phyloP scores from a whole-genome alignment of 2,888 invertebrate species.

The Stenodema calcarata region DNA sequence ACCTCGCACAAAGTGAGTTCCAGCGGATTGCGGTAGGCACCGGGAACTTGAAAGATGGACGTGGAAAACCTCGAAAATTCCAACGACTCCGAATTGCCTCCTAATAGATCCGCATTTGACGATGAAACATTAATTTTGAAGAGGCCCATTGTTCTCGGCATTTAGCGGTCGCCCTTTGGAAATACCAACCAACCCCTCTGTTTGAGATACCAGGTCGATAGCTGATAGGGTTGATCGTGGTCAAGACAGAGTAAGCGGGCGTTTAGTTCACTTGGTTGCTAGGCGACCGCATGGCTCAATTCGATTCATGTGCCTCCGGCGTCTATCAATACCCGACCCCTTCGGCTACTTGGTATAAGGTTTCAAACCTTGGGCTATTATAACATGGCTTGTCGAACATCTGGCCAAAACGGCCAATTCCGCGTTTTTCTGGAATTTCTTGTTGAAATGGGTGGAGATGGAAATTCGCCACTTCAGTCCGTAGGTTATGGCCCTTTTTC shows the following conservation, averaged over 20 bases:
- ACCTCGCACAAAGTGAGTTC: too few species aligned
- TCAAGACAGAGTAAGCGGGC: conserved; percentile 44
- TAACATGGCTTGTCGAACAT: neutral
- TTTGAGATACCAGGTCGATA: conserved; percentile 39
- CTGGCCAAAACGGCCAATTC: too few species aligned
- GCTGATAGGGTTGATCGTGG: conserved; percentile 45
- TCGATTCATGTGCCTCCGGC: conserved; percentile 45
- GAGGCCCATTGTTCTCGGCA: neutral
- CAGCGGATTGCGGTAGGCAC: too few species aligned
- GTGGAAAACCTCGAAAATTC: too few species aligned
- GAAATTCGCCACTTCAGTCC: too few species aligned
- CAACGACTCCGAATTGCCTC: too few species aligned
- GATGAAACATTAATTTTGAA: too few species aligned
- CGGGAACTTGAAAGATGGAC: too few species aligned
- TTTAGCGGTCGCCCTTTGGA: neutral
- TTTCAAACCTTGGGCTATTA: conserved; percentile 30
- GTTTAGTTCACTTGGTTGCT: conserved; percentile 44
- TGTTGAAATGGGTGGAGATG: too few species aligned
- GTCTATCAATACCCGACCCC: conserved; percentile 28
- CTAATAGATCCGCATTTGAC: too few species aligned
- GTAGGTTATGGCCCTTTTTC: too few species aligned
- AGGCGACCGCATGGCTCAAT: conserved; percentile 42
- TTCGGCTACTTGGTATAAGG: conserved; percentile 21
- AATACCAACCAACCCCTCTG: neutral
- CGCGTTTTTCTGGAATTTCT: too few species aligned